Evolutionary conservation across 2,113 vertebrate genomes (phyloP), one percentile per base, ranked within the genome.

Genomic region (Laterallus jamaicensis): DNA sequence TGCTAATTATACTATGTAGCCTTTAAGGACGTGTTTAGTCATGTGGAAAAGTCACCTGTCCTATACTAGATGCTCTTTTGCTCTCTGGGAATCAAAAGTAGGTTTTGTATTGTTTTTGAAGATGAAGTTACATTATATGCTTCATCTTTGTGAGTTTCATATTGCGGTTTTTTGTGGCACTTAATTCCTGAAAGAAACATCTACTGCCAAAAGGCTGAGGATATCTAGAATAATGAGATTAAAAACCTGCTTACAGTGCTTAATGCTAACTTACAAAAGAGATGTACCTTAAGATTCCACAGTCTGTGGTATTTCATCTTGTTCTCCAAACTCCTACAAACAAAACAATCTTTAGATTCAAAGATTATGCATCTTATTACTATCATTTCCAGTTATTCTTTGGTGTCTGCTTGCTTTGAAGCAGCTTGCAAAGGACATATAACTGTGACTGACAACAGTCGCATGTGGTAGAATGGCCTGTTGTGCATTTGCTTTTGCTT

Each of bases 161-260:
- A 56, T 29, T 87, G 39, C 76, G 20, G 7, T 56, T 82, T 94
- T 62, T 73, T 63, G 49, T 77, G 92, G 63, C 91, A 82, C 71
- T 96, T 92, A 81, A 95, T 92, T 94, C 76, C 83, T 96, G 35
- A 93, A 95, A 96, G 58, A 96, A 91, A 67, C 85, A 92, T 37
- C 31, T 90, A 18, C 56, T 62, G 60, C 95, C 60, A 90, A 71
- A 92, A 93, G 62, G 54, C 67, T 77, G 62, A 94, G 56, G 67
- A 64, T n/a, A 87, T 85, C 26, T 74, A 75, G 15, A 93, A 81
- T 66, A 97, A 96, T 0, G 3, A 64, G 58, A 88, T 66, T 89
- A 49, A 89, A 97, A 96, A 55, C 4, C 9, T 94, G 50, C 56
- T 97, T 79, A 67, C 16, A n/a, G 50, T 92, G 93, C 71, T 92